A percentile compares a stretch with the other conserved stretches of the same genome.
phyloP scores from a whole-genome alignment of 2,113 vertebrate genomes.

The Cyrtonyx montezumae region DNA sequence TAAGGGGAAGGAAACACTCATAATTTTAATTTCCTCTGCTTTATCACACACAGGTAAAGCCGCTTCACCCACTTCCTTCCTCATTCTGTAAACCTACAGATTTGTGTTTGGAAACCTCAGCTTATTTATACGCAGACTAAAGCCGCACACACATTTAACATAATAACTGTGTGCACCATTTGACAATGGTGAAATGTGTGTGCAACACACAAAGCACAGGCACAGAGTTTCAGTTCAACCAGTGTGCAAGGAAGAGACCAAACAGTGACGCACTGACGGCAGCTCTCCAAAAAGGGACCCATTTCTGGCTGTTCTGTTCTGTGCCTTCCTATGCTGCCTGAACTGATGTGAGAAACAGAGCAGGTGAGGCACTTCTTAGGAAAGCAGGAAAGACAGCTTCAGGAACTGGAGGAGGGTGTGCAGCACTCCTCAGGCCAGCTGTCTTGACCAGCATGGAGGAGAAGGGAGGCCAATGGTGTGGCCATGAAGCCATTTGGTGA shows the following conservation, averaged over 20 bases:
- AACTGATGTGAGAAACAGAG: background rate
- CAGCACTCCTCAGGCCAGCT: background rate
- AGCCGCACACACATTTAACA: background rate
- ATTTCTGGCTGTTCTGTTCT: background rate
- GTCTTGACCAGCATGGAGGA: background rate
- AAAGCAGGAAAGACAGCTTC: fast-evolving
- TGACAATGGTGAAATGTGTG: background rate
- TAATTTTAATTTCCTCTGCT: background rate
- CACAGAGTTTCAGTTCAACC: background rate
- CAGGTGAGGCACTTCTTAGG: background rate
- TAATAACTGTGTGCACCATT: background rate
- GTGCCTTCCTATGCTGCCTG: background rate
- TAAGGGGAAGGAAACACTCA: background rate
- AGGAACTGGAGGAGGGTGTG: background rate
- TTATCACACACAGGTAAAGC: background rate
- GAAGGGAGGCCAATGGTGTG: background rate
- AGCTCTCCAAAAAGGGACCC: background rate
- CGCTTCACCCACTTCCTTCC: background rate
- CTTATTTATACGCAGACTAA: background rate
- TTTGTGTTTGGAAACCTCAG: background rate
- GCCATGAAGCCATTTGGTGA: background rate
- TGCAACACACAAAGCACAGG: background rate
- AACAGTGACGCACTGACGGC: background rate
- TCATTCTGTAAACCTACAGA: background rate
- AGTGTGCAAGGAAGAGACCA: background rate